A percentile compares a stretch with the other conserved stretches of the same genome.
Evolutionary conservation across 1,140 invertebrate species (phyloP).

Genomic region (Centruroides sculpturatus): DNA sequence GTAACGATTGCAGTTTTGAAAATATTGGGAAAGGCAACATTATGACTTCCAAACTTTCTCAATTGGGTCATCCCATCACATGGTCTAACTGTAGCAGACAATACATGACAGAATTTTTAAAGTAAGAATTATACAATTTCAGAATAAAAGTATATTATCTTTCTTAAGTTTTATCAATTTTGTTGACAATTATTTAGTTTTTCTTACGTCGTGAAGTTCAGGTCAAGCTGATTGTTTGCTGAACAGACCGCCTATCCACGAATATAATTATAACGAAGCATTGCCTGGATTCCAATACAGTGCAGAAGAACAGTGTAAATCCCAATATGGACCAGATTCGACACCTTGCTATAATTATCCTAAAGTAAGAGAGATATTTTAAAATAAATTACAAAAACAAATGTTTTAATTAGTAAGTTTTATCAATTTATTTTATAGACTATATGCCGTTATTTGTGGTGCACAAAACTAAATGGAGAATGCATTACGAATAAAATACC

Average conservation of each 20-base stretch:
- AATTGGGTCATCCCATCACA: constrained; percentile 9
- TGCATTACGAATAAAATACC: constrained; percentile 3
- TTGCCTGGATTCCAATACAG: constrained; percentile 19
- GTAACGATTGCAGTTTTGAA: constrained; percentile 14
- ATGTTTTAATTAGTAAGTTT: too few relatives aligned
- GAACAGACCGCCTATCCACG: constrained; percentile 10
- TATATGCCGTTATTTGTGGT: background rate
- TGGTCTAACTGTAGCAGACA: constrained; percentile 22
- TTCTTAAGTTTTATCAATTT: background rate
- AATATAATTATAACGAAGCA: constrained; percentile 4
- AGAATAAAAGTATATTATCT: background rate
- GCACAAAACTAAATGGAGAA: background rate
- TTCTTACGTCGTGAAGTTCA: constrained; percentile 5
- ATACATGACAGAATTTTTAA: constrained; percentile 16
- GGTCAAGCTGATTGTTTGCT: constrained; percentile 14
- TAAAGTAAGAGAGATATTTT: too few relatives aligned
- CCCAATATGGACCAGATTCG: constrained; percentile 10
- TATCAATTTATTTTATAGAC: too few relatives aligned
- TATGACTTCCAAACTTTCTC: constrained; percentile 17
- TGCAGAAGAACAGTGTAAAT: constrained; percentile 17
- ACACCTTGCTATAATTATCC: background rate
- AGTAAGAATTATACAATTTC: constrained; percentile 10
- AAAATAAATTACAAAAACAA: too few relatives aligned
- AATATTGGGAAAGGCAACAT: constrained; percentile 9
- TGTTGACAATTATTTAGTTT: background rate